A percentile compares a stretch with the other conserved stretches of the same genome.
Conservation (phyloP, 37 sponge, comb jelly and placozoan species). For the Halichondria panicea region DNA sequence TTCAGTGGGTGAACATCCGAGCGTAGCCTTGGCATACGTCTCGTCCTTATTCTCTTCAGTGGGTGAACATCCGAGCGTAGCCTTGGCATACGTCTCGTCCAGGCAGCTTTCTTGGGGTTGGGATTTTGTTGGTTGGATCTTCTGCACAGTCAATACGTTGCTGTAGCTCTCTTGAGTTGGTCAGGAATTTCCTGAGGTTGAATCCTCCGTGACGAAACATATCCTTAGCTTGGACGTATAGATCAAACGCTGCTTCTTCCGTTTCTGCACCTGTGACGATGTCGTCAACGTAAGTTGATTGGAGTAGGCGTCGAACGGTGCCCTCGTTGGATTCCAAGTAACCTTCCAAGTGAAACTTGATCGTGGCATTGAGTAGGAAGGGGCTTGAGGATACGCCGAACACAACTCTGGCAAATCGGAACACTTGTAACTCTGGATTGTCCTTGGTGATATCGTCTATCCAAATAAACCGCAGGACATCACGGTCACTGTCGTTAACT, state of each 20-base stretch:
- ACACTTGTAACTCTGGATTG: constrained; percentile 17
- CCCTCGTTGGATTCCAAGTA: neutral
- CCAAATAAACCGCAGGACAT: constrained; percentile 40
- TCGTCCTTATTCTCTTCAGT: no score
- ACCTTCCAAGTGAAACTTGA: constrained; percentile 19
- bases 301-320: neutral
- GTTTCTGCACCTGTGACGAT: constrained; percentile 22
- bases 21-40: no score
- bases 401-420: constrained; percentile 34
- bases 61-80: neutral
- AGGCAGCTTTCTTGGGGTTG: no score
- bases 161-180: constrained; percentile 5
- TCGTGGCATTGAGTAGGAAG: constrained; percentile 40
- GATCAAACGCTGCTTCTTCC: constrained; percentile 10
- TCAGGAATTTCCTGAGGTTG: constrained; percentile 32
- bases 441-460: constrained; percentile 14
- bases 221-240: constrained; percentile 23
- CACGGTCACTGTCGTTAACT: constrained; percentile 27
- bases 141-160: constrained; percentile 5
- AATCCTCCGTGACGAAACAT: constrained; percentile 32
- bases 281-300: constrained; percentile 36
- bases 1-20: no score
- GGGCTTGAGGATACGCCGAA: constrained; percentile 40
- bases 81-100: neutral
- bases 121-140: no score